These are phyloP conservation scores for Acrocera orbiculus DNA, from an alignment of 2,888 invertebrate species.

Conservation along the genomic window DNA sequence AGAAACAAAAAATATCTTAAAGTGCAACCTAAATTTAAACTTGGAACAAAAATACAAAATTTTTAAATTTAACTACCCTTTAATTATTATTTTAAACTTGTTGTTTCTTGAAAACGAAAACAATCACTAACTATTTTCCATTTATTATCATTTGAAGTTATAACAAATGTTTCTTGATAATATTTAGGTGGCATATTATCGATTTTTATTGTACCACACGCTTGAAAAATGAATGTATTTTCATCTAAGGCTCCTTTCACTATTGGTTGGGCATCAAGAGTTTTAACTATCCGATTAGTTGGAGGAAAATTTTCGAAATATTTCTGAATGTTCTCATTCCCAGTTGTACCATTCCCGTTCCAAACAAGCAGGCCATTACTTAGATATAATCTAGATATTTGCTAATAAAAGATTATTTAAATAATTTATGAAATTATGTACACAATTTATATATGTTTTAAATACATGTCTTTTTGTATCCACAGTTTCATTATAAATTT, in stretches of 20 bases:
- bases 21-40: too few relatives aligned
- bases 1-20: constrained; percentile 24
- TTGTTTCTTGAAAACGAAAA: constrained; percentile 56
- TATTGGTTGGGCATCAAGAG: constrained; percentile 78
- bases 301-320: constrained; percentile 70
- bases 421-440: too few relatives aligned
- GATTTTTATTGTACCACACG: constrained; percentile 66
- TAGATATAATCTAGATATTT: constrained; percentile 64
- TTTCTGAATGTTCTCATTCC: constrained; percentile 66
- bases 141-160: constrained; percentile 73
- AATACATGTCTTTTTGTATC: constrained; percentile 75
- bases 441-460: too few relatives aligned
- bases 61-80: too few relatives aligned
- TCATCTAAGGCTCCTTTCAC: constrained; percentile 58
- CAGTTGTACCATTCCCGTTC: constrained; percentile 78
- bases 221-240: constrained; percentile 65
- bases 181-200: constrained; percentile 41
- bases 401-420: constrained; percentile 24
- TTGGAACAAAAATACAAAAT: too few relatives aligned
- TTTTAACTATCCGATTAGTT: constrained; percentile 56
- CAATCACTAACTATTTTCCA: constrained; percentile 90
- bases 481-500: constrained; percentile 72
- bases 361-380: constrained; percentile 72
- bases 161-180: constrained; percentile 72
- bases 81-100: too few relatives aligned